Conservation (phyloP, 1,140 invertebrate species). For the Kradibia gibbosae region DNA sequence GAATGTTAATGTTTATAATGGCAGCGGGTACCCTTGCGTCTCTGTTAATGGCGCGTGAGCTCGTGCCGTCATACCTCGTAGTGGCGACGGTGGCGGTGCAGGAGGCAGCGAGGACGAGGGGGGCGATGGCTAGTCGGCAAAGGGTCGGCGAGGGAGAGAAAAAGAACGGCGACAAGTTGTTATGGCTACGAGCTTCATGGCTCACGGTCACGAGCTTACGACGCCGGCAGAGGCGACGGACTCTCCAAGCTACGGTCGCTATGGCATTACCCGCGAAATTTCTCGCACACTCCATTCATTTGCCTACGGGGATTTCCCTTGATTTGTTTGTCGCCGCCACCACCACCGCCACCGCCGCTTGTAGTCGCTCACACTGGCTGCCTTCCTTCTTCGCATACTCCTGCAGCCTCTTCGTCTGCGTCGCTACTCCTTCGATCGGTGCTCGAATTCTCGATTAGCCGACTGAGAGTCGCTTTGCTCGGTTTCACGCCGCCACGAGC, state of each 20-base stretch:
- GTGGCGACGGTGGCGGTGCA: neutral
- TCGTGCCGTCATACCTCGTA: no score
- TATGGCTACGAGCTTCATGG: slow-evolving; percentile 66
- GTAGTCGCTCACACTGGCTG: neutral
- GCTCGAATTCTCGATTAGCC: neutral
- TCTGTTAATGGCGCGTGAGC: slow-evolving; percentile 49
- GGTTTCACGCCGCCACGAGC: no score
- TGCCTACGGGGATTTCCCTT: neutral
- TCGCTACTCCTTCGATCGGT: neutral
- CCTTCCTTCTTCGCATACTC: neutral
- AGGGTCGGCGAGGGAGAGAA: neutral
- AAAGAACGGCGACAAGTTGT: slow-evolving; percentile 55
- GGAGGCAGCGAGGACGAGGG: neutral
- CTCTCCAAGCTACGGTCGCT: neutral
- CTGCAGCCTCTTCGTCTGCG: neutral
- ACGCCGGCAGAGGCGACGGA: neutral
- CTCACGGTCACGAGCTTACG: slow-evolving; percentile 44
- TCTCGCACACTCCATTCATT: neutral
- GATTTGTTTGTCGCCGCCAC: no score
- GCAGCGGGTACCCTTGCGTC: neutral
- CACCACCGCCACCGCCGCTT: no score
- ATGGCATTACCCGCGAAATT: slow-evolving; percentile 21
- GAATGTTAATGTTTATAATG: slow-evolving; percentile 30
- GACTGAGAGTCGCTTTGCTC: no score
- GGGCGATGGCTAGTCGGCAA: no score